Evolutionary conservation across 2,797 vertebrate species (phyloP).

Genomic region (Gallinago solitaria): DNA sequence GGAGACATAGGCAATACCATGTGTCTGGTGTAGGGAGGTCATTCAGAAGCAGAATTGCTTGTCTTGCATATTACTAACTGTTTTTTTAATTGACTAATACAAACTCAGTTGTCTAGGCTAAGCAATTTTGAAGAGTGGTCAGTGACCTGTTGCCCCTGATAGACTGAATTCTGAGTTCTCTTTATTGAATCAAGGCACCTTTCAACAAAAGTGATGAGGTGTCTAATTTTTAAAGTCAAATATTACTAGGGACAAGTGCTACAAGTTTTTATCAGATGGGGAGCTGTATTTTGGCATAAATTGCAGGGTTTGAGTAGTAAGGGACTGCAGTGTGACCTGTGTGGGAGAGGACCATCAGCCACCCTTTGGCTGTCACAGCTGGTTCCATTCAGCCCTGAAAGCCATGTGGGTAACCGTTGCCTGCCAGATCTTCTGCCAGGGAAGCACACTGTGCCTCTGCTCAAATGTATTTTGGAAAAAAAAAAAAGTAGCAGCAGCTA

Average conservation of each 20-base stretch:
- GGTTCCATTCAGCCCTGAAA: not conserved
- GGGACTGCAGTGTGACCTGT: not conserved
- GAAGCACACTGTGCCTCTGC: not conserved
- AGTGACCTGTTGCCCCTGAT: not conserved
- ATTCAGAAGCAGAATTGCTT: not conserved
- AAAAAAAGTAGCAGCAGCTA: not conserved
- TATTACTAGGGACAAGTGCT: not conserved
- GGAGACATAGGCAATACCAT: not conserved
- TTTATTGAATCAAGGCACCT: not conserved
- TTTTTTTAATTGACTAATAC: not conserved
- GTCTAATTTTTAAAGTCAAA: not conserved
- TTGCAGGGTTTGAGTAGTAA: not conserved
- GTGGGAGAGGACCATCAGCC: not conserved
- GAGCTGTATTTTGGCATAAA: not conserved
- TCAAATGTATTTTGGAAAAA: not conserved
- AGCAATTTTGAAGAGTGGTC: not conserved
- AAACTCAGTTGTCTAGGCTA: not conserved
- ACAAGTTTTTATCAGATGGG: not conserved
- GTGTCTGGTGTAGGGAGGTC: not conserved
- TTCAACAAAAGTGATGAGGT: not conserved
- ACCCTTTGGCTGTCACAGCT: not conserved
- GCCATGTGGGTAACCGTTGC: accelerated
- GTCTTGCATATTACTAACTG: not conserved
- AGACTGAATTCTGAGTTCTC: not conserved
- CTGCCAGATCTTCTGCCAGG: not conserved